phyloP scores from a whole-genome alignment of 2,113 vertebrate genomes.

The Suncus etruscus region DNA sequence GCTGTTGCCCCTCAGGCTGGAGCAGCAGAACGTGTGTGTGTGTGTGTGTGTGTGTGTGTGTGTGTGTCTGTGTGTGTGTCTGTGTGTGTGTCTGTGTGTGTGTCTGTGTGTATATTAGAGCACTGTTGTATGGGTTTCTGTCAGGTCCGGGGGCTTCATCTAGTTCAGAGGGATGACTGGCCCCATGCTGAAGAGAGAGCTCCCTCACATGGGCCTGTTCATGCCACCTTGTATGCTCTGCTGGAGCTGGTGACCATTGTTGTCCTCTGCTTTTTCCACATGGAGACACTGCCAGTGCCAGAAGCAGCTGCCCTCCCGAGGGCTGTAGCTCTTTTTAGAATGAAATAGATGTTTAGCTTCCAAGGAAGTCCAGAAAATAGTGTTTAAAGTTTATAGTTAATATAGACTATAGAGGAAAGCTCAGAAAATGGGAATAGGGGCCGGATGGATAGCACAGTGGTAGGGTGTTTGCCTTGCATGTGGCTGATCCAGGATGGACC shows the following conservation, averaged over 20 bases:
- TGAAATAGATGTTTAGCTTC: not conserved
- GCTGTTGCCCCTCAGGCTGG: not conserved
- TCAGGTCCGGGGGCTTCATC: rapidly evolving
- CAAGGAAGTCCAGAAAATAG: not conserved
- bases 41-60: no score
- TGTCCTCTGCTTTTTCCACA: rapidly evolving
- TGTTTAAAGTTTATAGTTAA: not conserved
- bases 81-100: no score
- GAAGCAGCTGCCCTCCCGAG: not conserved
- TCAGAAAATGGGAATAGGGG: not conserved
- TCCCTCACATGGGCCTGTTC: rapidly evolving
- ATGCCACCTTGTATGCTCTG: not conserved
- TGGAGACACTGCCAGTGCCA: not conserved
- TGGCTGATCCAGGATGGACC: no score
- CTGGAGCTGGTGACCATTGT: not conserved
- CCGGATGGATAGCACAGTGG: no score
- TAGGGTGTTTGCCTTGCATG: no score
- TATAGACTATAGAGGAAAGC: rapidly evolving
- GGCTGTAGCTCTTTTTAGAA: not conserved
- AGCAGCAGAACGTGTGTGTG: not conserved
- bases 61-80: no score
- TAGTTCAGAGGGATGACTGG: not conserved
- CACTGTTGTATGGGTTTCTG: rapidly evolving
- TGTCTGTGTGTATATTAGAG: not conserved
- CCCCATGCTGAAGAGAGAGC: not conserved